A percentile compares a stretch with the other conserved stretches of the same genome.
Evolutionary conservation across 1,140 invertebrate genomes (phyloP).

Genomic region (Dryas iulia): DNA sequence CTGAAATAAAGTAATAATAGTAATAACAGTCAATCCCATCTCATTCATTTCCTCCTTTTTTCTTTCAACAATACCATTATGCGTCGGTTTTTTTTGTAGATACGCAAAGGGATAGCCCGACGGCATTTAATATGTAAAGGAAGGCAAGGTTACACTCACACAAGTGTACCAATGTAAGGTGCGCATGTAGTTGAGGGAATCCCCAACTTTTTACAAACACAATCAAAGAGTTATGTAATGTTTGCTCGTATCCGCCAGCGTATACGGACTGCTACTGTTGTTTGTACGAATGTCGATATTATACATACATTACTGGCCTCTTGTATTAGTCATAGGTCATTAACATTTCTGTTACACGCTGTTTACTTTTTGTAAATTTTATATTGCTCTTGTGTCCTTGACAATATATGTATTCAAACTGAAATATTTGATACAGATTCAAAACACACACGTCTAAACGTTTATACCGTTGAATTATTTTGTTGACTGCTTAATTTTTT

Average conservation of each 20-base stretch:
- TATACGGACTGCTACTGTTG: constrained; percentile 62
- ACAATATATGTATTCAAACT: constrained; percentile 31
- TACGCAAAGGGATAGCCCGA: constrained; percentile 78
- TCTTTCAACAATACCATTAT: constrained; percentile 37
- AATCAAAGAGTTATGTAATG: constrained; percentile 79
- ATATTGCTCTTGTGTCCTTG: constrained; percentile 56
- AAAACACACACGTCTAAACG: constrained; percentile 8
- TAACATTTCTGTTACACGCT: constrained; percentile 71
- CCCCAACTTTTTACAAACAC: constrained; percentile 80
- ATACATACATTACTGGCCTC: constrained; percentile 74
- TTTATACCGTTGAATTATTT: background rate
- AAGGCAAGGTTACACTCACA: constrained; percentile 78
- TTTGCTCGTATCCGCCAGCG: constrained; percentile 73
- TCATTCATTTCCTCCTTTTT: constrained; percentile 72
- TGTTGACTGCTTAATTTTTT: background rate
- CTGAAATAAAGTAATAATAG: constrained; percentile 73
- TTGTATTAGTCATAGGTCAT: constrained; percentile 79
- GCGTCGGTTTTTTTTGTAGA: constrained; percentile 66
- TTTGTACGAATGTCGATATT: constrained; percentile 76
- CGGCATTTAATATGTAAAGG: constrained; percentile 79
- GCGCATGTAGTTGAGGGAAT: constrained; percentile 76
- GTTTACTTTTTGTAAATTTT: constrained; percentile 69
- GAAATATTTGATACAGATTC: constrained; percentile 36
- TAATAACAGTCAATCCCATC: constrained; percentile 74
- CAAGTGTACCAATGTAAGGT: constrained; percentile 61